Evolutionary conservation across 2,797 vertebrate genomes (phyloP).

Genomic region (Micropoecilia bifurca): DNA sequence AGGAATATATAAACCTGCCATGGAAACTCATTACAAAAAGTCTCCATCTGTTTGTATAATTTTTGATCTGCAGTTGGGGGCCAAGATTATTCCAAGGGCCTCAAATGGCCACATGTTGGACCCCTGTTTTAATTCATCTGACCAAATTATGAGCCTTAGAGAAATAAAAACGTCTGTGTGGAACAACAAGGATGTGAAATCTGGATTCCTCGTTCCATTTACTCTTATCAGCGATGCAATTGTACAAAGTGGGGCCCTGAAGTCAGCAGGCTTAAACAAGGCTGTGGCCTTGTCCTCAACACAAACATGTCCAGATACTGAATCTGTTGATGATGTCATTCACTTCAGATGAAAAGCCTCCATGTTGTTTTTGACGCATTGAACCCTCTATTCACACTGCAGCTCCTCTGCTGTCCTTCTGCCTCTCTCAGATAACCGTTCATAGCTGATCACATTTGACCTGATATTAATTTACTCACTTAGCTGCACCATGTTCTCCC

Average conservation of each 20-base stretch:
- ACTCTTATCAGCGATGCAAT: neutral
- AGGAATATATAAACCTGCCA: too few species aligned
- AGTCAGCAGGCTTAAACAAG: neutral
- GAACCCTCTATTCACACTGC: neutral
- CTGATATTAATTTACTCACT: neutral
- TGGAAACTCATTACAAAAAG: too few species aligned
- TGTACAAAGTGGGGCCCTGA: neutral
- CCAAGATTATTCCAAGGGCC: too few species aligned
- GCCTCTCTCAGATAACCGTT: neutral
- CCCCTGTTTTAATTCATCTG: neutral
- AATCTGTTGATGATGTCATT: neutral
- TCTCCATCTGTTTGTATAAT: too few species aligned
- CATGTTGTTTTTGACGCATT: neutral
- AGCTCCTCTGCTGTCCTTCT: too few species aligned
- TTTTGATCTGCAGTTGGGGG: too few species aligned
- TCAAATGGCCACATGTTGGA: neutral
- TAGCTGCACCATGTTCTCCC: neutral
- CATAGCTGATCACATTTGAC: neutral
- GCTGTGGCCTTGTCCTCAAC: too few species aligned
- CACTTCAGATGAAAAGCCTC: neutral
- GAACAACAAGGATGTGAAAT: neutral
- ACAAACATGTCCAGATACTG: neutral
- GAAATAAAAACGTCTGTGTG: neutral
- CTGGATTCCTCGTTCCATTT: neutral
- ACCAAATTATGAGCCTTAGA: neutral